Evolutionary conservation across 2,797 vertebrate genomes (phyloP).

Genomic region (Poecilia wingei): DNA sequence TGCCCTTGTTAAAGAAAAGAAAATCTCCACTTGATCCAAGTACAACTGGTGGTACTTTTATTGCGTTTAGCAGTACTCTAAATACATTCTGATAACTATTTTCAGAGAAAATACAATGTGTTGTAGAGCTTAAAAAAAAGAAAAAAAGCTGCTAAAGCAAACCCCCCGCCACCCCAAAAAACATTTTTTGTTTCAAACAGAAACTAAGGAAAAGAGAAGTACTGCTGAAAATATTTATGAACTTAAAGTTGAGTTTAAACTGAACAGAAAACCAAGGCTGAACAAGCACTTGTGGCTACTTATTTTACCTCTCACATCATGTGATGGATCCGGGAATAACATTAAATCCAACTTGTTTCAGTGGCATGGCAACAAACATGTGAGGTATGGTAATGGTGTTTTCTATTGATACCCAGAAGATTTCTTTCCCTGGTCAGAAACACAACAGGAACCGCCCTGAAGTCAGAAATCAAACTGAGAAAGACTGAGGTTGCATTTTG

Average conservation of each 20-base stretch:
- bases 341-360: not conserved
- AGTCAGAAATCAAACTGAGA: not conserved
- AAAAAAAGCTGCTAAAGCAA: not conserved
- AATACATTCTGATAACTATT: not conserved
- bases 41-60: not conserved
- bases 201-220: not conserved
- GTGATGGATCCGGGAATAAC: not conserved
- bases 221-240: not conserved
- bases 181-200: not conserved
- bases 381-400: not conserved
- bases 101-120: not conserved
- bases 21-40: not conserved
- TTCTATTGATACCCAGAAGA: slow-evolving; percentile 1
- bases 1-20: not conserved
- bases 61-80: not conserved
- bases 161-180: too few species aligned
- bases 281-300: not conserved
- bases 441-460: not conserved
- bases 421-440: not conserved
- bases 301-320: not conserved
- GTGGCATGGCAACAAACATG: not conserved
- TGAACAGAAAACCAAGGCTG: not conserved
- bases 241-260: not conserved
- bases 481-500: not conserved
- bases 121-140: not conserved